These are phyloP conservation scores for Sminthurinus aureus DNA, from an alignment of 2,888 invertebrate species.

Conservation along the genomic window DNA sequence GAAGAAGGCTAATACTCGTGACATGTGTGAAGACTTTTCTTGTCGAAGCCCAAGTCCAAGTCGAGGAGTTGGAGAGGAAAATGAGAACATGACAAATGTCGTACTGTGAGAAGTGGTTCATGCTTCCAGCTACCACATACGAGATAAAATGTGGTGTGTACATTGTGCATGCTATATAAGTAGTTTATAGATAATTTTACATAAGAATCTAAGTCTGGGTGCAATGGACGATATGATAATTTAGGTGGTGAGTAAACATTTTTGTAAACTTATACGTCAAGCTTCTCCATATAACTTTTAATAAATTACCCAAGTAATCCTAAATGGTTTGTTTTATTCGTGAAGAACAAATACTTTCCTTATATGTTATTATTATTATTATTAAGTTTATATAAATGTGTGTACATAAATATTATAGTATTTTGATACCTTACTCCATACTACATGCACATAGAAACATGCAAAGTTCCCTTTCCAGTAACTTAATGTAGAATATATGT, in stretches of 20 bases:
- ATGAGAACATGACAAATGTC: neutral
- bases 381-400: no score
- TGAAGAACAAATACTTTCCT: neutral
- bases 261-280: neutral
- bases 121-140: neutral
- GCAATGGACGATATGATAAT: conserved; percentile 9
- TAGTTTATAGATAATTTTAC: no score
- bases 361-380: neutral
- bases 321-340: conserved; percentile 21
- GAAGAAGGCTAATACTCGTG: no score
- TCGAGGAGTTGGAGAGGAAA: neutral
- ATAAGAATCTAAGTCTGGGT: neutral
- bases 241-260: conserved; percentile 16
- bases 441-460: no score
- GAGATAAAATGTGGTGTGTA: neutral
- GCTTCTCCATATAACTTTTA: neutral
- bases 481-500: no score
- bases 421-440: no score
- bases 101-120: neutral
- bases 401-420: no score
- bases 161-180: neutral
- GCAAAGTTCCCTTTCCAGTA: no score
- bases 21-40: no score
- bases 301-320: conserved; percentile 15
- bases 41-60: neutral